Evolutionary conservation across 1,140 invertebrate species (phyloP), one percentile per base, ranked within the genome.

Genomic region (Drosophila grimshawi): DNA sequence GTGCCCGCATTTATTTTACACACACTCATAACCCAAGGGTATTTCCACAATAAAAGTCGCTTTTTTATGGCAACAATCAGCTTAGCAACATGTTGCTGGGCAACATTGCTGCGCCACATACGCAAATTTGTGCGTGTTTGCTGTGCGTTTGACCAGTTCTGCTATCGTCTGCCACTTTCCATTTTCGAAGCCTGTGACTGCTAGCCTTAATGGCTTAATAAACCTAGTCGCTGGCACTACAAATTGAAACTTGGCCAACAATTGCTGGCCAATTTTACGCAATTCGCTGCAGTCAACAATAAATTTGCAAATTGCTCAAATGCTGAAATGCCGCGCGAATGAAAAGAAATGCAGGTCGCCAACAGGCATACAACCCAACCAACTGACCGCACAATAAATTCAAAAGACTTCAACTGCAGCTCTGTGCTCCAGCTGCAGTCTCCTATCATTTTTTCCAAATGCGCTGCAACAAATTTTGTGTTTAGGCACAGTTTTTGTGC

Each of bases 261-360:
- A 88, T 88, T 73, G 80, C 65, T 64, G 68, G 73, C 83, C 83
- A 89, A 88, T 88, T 88, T 88, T 83, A 89, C 85, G 83, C 85
- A 89, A 89, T 86, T 86, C 83, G 82, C 48, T 82, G 83, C 82
- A 86, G 85, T 88, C 83, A 89, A 85, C 83, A 89, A 83, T 83
- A 89, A 88, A 88, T 88, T 88, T 85, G 80, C 65, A 79, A 79
- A 79, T 79, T 79, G 72, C 79, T 35, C 62, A 76, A 86, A 71
- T 74, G 62, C 79, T 35, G 69, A 76, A 86, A 71, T 74, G 62
- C 67, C 55, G 46, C 51, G 56, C 53, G 60, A 75, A 66, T 55
- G 32, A 75, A 77, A 77, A 77, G 77, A 89, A 89, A 88, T 89
- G 83, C 83, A 88, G 83, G 82, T 82, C 83, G 82, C 57, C 49